phyloP scores from a whole-genome alignment of 1,140 invertebrate species.

The Catajapyx aquilonaris region DNA sequence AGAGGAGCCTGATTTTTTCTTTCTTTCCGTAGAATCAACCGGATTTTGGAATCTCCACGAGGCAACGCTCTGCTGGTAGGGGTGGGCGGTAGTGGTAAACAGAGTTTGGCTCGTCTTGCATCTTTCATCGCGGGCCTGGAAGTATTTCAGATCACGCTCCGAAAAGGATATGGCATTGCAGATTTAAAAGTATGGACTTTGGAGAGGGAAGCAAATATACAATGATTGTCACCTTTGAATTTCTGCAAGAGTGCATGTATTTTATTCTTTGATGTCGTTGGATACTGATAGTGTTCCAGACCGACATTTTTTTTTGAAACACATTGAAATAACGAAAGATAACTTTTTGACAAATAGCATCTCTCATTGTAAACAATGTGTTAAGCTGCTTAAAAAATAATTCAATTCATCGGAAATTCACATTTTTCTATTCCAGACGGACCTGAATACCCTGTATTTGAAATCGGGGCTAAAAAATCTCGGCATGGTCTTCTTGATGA shows the following conservation, averaged over 20 bases:
- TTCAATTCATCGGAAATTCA: too few relatives aligned
- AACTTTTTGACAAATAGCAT: too few relatives aligned
- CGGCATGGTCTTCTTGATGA: slow-evolving; percentile 90
- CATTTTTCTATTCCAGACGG: slow-evolving; percentile 31
- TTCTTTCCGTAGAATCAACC: slow-evolving; percentile 51
- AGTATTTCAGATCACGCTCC: slow-evolving; percentile 78
- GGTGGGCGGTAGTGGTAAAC: slow-evolving; percentile 90
- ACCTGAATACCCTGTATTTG: slow-evolving; percentile 63
- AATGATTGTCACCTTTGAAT: too few relatives aligned
- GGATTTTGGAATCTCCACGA: slow-evolving; percentile 82
- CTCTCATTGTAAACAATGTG: too few relatives aligned
- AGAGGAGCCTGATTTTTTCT: neutral
- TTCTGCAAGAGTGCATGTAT: too few relatives aligned
- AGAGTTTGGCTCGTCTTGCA: slow-evolving; percentile 73
- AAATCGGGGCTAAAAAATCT: slow-evolving; percentile 87
- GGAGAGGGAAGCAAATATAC: too few relatives aligned
- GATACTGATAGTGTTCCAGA: too few relatives aligned
- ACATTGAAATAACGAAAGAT: too few relatives aligned
- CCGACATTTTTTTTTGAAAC: too few relatives aligned
- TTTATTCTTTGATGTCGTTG: too few relatives aligned
- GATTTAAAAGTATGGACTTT: slow-evolving; percentile 75
- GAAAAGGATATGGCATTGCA: slow-evolving; percentile 80
- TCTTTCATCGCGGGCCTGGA: slow-evolving; percentile 87
- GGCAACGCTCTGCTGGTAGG: slow-evolving; percentile 86
- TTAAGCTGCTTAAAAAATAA: too few relatives aligned